These are phyloP conservation scores for Prionailurus bengalensis DNA, from an alignment of 2,113 vertebrate species.

Conservation along the genomic window DNA sequence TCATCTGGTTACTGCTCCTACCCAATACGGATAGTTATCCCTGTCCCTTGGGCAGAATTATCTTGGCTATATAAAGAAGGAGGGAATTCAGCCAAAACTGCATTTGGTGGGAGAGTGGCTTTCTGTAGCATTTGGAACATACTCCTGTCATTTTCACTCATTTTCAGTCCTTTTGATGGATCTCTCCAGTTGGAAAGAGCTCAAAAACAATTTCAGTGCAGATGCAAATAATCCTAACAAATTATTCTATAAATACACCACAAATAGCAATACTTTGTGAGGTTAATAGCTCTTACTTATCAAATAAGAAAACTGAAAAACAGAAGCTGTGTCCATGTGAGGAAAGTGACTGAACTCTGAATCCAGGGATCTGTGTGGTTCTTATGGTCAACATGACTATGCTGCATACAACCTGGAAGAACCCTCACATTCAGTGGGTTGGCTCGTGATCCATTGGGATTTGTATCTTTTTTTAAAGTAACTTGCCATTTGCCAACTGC, in stretches of 20 bases:
- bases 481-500: background rate
- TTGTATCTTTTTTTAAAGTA: background rate
- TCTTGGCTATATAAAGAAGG: slow-evolving; percentile 67
- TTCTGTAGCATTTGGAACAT: slow-evolving; percentile 81
- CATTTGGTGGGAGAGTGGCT: slow-evolving; percentile 79
- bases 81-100: slow-evolving; percentile 76
- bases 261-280: slow-evolving; percentile 79
- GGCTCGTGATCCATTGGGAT: background rate
- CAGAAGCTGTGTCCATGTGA: slow-evolving; percentile 68
- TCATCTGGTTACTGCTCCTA: slow-evolving; percentile 58
- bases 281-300: slow-evolving; percentile 81
- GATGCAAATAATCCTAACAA: slow-evolving; percentile 85
- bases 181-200: slow-evolving; percentile 80
- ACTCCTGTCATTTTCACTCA: slow-evolving; percentile 82
- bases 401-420: background rate
- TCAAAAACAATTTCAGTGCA: slow-evolving; percentile 84
- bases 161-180: slow-evolving; percentile 79
- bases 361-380: slow-evolving; percentile 48
- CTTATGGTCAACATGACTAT: background rate
- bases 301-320: slow-evolving; percentile 77
- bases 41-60: slow-evolving; percentile 69
- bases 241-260: slow-evolving; percentile 84
- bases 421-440: background rate
- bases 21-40: slow-evolving; percentile 27
- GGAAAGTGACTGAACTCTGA: slow-evolving; percentile 46